phyloP scores from a whole-genome alignment of 2,113 vertebrate genomes.

The Craseonycteris thonglongyai region DNA sequence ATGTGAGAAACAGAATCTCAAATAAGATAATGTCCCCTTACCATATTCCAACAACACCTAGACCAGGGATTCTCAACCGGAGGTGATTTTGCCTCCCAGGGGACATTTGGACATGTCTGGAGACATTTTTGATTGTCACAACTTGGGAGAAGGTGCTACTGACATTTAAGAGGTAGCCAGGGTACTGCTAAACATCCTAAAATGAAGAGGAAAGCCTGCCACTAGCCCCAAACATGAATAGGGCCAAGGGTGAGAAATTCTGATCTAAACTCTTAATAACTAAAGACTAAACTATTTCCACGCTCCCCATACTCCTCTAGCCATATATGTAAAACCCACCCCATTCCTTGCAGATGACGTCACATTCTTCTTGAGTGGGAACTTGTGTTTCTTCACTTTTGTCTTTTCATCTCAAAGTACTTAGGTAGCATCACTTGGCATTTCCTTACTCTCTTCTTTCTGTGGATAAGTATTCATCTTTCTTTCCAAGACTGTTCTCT shows the following conservation, averaged over 20 bases:
- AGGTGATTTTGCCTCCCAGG: too few species aligned
- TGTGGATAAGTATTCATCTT: neutral
- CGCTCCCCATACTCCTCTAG: neutral
- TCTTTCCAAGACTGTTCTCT: neutral
- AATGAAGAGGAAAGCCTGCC: neutral
- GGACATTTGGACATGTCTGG: too few species aligned
- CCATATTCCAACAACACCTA: neutral
- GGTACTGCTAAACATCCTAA: too few species aligned
- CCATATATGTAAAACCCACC: neutral
- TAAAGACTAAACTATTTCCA: neutral
- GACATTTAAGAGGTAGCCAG: neutral
- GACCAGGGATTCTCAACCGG: too few species aligned
- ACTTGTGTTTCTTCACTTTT: neutral
- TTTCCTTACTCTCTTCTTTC: conserved; percentile 5
- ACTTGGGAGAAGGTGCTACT: too few species aligned
- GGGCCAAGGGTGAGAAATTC: neutral
- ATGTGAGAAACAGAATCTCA: neutral
- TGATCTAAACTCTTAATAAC: neutral
- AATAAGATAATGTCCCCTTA: neutral
- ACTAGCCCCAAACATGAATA: neutral
- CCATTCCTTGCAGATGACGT: neutral
- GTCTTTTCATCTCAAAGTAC: conserved; percentile 4
- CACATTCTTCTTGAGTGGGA: neutral
- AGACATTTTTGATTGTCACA: too few species aligned
- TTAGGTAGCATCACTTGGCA: neutral